Percentiles rank a stretch among this genome's conserved stretches.
Conservation (phyloP, 2,888 invertebrate genomes). For the Microctonus brassicae region DNA sequence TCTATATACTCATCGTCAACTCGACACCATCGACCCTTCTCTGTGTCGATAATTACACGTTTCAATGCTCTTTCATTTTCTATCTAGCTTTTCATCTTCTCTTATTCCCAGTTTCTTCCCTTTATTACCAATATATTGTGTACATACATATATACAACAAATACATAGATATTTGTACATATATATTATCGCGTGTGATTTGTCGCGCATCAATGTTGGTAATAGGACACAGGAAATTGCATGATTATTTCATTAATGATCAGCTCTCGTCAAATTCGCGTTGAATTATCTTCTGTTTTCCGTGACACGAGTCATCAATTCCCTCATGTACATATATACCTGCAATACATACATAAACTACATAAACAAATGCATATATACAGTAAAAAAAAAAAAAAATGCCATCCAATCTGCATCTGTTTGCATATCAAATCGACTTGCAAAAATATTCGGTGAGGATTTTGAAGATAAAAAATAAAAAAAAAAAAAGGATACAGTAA, state of each 20-base stretch:
- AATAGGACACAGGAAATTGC: slow-evolving; percentile 48
- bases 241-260: slow-evolving; percentile 51
- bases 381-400: not conserved
- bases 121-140: not conserved
- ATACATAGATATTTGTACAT: too few relatives aligned
- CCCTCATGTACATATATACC: too few relatives aligned
- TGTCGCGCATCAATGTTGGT: slow-evolving; percentile 16
- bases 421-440: not conserved
- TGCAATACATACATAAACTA: not conserved
- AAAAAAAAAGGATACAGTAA: not conserved
- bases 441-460: too few relatives aligned
- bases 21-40: not conserved
- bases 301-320: not conserved
- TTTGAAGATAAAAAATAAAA: not conserved
- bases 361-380: too few relatives aligned
- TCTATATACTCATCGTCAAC: not conserved
- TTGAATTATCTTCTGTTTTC: slow-evolving; percentile 32
- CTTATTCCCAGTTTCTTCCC: not conserved
- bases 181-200: slow-evolving; percentile 30
- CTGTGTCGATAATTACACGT: slow-evolving; percentile 24
- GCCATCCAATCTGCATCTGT: slow-evolving; percentile 8
- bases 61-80: slow-evolving; percentile 17
- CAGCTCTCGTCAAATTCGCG: slow-evolving; percentile 25
- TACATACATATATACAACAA: not conserved
- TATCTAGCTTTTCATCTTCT: not conserved